Percentiles rank a stretch among this genome's conserved stretches.
Conservation (phyloP, 2,113 vertebrate species). For the Mesembrinibis cayennensis region DNA sequence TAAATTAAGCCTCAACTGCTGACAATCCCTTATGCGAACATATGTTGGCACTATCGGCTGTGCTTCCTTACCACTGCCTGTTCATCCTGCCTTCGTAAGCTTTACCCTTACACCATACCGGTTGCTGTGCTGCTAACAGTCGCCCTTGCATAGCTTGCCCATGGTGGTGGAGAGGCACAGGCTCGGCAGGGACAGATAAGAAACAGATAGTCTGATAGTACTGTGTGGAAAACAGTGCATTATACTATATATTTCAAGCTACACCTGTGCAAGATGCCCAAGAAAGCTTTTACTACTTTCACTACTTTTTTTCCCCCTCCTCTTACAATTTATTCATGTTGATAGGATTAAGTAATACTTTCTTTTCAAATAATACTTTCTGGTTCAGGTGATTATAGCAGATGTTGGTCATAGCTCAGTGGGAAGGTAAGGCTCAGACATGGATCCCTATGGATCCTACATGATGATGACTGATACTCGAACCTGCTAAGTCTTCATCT, state of each 20-base stretch:
- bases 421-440: neutral
- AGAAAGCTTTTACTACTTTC: neutral
- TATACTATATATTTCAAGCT: neutral
- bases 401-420: neutral
- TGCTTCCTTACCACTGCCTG: neutral
- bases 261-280: neutral
- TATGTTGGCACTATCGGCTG: neutral
- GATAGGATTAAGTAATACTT: neutral
- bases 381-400: neutral
- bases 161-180: neutral
- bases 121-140: neutral
- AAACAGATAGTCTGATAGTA: neutral
- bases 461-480: neutral
- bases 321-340: neutral
- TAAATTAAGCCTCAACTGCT: neutral
- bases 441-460: neutral
- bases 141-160: neutral
- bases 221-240: neutral
- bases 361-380: neutral
- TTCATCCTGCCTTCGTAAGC: neutral
- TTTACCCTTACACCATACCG: neutral
- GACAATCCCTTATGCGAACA: neutral
- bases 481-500: neutral
- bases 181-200: neutral
- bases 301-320: neutral